Percentiles rank a stretch among this genome's conserved stretches.
Evolutionary conservation across 2,113 vertebrate genomes (phyloP).

Genomic region (Sprattus sprattus): DNA sequence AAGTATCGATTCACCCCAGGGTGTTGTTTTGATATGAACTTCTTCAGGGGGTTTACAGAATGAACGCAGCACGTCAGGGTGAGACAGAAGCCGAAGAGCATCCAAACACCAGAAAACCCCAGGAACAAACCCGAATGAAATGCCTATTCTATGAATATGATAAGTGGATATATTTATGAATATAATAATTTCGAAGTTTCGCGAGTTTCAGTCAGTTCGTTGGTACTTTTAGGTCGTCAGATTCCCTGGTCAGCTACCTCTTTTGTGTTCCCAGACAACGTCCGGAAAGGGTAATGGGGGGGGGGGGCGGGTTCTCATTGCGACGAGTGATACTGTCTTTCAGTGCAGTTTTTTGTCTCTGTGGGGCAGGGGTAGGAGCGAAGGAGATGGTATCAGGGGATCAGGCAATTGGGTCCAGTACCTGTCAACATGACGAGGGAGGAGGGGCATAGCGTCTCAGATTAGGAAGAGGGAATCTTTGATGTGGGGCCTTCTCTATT

Average conservation of each 20-base stretch:
- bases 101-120: no score
- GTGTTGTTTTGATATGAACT: neutral
- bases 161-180: neutral
- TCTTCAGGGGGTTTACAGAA: no score
- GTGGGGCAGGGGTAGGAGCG: neutral
- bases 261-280: neutral
- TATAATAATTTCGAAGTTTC: neutral
- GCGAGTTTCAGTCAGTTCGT: neutral
- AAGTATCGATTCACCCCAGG: neutral
- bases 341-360: neutral
- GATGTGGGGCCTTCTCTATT: neutral
- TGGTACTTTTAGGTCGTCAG: neutral
- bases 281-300: neutral
- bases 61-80: no score
- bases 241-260: neutral
- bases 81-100: no score
- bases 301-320: neutral
- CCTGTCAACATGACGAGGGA: neutral
- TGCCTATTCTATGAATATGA: constrained; percentile 7
- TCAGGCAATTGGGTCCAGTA: neutral
- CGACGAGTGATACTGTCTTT: neutral
- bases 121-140: no score
- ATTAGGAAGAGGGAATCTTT: neutral
- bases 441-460: neutral
- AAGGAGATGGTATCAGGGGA: neutral